Evolutionary conservation across 2,888 invertebrate genomes (phyloP).

Genomic region (Morpho helenor): DNA sequence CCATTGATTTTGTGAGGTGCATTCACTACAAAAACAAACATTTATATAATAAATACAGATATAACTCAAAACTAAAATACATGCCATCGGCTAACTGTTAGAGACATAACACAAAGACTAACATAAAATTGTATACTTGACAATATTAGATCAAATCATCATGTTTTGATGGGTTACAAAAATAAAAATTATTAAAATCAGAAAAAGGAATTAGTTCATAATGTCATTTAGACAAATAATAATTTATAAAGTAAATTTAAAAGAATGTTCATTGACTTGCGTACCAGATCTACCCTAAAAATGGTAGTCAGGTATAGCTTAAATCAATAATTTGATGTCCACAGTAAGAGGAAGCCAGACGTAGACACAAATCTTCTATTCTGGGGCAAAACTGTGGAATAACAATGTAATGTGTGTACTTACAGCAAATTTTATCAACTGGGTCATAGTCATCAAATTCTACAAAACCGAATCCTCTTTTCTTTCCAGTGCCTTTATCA

Average conservation of each 20-base stretch:
- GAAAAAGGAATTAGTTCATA: too few species aligned
- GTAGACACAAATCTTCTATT: conserved; percentile 58
- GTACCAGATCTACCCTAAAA: conserved; percentile 59
- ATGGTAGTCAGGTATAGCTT: conserved; percentile 68
- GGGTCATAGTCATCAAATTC: conserved; percentile 98
- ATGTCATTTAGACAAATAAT: too few species aligned
- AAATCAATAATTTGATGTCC: conserved; percentile 68
- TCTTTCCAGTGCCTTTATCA: conserved; percentile 95
- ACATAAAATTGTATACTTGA: too few species aligned
- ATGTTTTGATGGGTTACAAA: too few species aligned
- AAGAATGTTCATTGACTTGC: conserved; percentile 70
- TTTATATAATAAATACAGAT: conserved; percentile 7
- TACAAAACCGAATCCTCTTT: conserved; percentile 97
- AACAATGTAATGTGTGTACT: conserved; percentile 62
- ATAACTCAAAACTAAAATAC: not conserved
- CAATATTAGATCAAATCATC: too few species aligned
- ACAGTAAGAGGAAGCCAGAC: conserved; percentile 76
- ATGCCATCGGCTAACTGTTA: too few species aligned
- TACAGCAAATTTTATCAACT: conserved; percentile 97
- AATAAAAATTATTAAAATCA: too few species aligned
- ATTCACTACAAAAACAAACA: conserved; percentile 78
- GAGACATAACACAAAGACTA: too few species aligned
- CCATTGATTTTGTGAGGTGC: conserved; percentile 91
- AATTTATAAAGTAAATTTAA: not conserved
- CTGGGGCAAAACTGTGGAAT: conserved; percentile 74